Percentiles rank a stretch among this genome's conserved stretches.
Conservation (phyloP, 2,113 vertebrate genomes). For the Protomyctophum bolini region DNA sequence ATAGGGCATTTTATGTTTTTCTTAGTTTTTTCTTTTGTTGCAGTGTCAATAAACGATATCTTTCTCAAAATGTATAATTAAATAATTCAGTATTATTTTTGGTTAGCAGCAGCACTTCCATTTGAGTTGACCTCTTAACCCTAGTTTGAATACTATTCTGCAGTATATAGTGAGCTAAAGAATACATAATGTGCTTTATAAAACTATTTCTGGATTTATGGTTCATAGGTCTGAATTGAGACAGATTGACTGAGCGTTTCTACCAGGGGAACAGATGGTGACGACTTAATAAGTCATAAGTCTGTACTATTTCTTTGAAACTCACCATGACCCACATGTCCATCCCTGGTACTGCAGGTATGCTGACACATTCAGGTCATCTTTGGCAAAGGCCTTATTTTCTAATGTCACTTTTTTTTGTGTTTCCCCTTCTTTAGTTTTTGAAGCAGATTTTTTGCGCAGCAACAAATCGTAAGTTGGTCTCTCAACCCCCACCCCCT, state of each 20-base stretch:
- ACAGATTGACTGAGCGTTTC: background rate
- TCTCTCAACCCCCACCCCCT: constrained; percentile 50
- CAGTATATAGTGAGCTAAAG: no score
- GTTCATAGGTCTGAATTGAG: no score
- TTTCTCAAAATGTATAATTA: no score
- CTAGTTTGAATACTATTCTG: no score
- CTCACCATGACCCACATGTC: background rate
- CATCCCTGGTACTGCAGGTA: constrained; percentile 9
- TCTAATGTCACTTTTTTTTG: constrained; percentile 64
- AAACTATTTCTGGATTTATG: no score
- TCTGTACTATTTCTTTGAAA: background rate
- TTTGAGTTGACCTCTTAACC: no score
- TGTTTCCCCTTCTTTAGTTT: constrained; percentile 73
- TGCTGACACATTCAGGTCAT: constrained; percentile 3
- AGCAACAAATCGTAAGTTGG: constrained; percentile 77
- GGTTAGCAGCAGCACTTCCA: no score
- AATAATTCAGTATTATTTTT: no score
- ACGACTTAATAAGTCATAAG: background rate
- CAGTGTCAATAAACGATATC: no score
- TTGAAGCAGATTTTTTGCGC: constrained; percentile 78
- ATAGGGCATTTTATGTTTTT: no score
- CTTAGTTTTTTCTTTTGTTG: no score
- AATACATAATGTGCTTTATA: no score
- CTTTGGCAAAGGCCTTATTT: constrained; percentile 29
- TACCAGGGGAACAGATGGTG: background rate